Evolutionary conservation across 1,140 invertebrate species (phyloP).

Genomic region (Brachionus plicatilis): DNA sequence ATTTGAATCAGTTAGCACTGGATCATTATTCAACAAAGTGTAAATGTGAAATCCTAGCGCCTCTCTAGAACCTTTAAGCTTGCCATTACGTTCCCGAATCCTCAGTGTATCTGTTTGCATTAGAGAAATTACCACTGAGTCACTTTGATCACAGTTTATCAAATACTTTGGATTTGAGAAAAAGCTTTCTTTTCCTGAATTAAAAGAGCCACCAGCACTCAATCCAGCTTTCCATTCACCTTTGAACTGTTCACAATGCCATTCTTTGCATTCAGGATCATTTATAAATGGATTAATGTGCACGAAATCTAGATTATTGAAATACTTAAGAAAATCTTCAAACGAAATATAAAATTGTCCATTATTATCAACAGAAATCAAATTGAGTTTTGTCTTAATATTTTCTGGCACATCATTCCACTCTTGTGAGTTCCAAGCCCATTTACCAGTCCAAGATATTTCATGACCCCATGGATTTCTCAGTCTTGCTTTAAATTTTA

Average conservation of each 20-base stretch:
- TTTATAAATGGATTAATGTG: not conserved
- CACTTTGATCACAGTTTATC: not conserved
- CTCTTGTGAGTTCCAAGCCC: conserved; percentile 49
- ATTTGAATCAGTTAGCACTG: not conserved
- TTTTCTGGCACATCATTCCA: conserved; percentile 49
- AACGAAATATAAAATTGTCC: conserved; percentile 61
- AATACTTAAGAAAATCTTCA: conserved; percentile 45
- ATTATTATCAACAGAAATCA: conserved; percentile 44
- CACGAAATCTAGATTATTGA: conserved; percentile 27
- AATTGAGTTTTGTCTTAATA: conserved; percentile 41
- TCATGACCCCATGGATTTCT: conserved; percentile 62
- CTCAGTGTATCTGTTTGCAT: conserved; percentile 30
- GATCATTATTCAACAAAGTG: not conserved
- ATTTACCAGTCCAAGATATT: conserved; percentile 61
- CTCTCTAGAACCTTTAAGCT: not conserved
- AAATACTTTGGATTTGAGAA: conserved; percentile 36
- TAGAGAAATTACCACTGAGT: not conserved
- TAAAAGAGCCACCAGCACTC: not conserved
- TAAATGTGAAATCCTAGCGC: not conserved
- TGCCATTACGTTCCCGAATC: not conserved
- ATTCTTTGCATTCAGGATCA: not conserved
- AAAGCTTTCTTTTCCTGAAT: conserved; percentile 23
- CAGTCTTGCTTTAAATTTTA: conserved; percentile 49
- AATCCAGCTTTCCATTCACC: conserved; percentile 23
- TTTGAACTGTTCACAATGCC: not conserved